Conservation (phyloP, 2,113 vertebrate species). For the Falcunculus frontatus region DNA sequence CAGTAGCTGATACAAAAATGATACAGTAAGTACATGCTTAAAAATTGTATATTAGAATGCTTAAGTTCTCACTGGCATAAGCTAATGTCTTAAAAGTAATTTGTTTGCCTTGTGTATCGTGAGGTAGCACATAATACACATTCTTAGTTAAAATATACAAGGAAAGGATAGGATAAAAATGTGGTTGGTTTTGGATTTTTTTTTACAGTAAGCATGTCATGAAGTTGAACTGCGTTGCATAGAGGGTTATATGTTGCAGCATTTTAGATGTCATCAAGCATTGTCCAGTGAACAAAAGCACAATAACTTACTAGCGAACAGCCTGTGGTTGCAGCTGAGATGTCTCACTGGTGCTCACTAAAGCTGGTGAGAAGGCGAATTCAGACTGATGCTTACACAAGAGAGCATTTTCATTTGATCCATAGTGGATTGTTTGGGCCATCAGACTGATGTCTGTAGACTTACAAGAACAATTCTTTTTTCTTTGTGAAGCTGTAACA, state of each 20-base stretch:
- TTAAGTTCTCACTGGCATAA: neutral
- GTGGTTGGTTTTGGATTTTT: neutral
- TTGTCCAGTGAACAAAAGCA: neutral
- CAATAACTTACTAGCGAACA: neutral
- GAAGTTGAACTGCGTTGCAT: neutral
- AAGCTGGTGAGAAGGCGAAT: conserved; percentile 2
- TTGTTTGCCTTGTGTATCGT: neutral
- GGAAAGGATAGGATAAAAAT: neutral
- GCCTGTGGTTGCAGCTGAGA: conserved; percentile 33
- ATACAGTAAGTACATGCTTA: neutral
- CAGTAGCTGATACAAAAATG: neutral
- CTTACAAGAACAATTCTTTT: neutral
- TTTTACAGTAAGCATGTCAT: neutral
- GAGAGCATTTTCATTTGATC: conserved; percentile 22
- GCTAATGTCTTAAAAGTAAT: neutral
- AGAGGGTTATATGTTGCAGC: neutral
- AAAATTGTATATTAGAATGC: neutral
- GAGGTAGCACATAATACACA: neutral
- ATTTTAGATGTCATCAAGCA: neutral
- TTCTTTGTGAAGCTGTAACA: neutral
- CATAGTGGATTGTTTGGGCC: neutral
- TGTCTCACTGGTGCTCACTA: neutral
- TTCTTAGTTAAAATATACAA: neutral
- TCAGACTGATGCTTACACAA: neutral
- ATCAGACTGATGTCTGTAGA: neutral